These are phyloP conservation scores for Catharus bicknelli DNA, from an alignment of 2,113 vertebrate species.

Conservation along the genomic window DNA sequence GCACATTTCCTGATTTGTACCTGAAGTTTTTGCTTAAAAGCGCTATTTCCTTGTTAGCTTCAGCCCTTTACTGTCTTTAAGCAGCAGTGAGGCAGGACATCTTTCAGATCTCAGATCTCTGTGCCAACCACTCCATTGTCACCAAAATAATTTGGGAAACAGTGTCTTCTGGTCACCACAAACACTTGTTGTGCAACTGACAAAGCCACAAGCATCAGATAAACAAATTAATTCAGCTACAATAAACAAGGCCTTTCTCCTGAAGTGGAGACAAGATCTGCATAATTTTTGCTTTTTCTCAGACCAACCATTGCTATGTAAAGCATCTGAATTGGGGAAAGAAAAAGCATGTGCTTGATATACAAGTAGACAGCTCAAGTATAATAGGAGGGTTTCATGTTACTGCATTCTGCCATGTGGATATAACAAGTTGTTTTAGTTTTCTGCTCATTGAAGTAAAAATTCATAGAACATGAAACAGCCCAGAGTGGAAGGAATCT, in stretches of 20 bases:
- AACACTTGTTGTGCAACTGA: not conserved
- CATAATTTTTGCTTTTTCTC: not conserved
- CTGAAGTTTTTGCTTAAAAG: not conserved
- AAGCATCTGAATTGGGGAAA: rapidly evolving
- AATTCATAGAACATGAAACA: not conserved
- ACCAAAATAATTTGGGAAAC: not conserved
- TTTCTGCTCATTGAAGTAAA: not conserved
- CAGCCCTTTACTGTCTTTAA: not conserved
- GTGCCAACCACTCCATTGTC: not conserved
- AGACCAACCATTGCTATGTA: not conserved
- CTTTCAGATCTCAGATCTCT: not conserved
- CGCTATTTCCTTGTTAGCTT: not conserved
- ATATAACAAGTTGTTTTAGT: not conserved
- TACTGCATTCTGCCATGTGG: not conserved
- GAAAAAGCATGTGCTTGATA: not conserved
- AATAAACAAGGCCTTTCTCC: not conserved
- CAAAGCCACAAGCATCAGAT: not conserved
- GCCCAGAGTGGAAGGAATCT: not conserved
- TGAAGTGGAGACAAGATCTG: not conserved
- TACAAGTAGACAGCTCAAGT: not conserved
- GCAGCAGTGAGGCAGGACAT: not conserved
- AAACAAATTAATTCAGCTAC: not conserved
- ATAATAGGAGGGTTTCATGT: not conserved
- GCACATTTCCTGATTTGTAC: not conserved
- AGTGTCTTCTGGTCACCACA: not conserved